A percentile compares a stretch with the other conserved stretches of the same genome.
Conservation (phyloP, 2,888 invertebrate species). For the Morinoia aosen region DNA sequence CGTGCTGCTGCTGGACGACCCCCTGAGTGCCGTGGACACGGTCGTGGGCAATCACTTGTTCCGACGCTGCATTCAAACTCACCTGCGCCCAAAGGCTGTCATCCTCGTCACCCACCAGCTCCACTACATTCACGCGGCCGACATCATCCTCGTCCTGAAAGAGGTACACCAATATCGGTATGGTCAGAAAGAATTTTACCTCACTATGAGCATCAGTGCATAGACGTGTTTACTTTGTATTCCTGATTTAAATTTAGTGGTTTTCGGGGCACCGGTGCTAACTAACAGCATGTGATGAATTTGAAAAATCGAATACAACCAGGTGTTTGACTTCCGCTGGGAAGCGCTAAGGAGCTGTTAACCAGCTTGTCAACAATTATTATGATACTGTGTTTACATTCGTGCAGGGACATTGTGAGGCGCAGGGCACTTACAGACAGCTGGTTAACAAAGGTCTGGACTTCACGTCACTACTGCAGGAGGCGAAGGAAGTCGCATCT, state of each 20-base stretch:
- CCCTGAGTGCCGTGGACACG: constrained; percentile 65
- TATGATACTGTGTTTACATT: not conserved
- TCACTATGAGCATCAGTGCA: not conserved
- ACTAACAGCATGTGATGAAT: not conserved
- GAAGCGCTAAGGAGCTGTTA: not conserved
- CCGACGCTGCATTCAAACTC: constrained; percentile 61
- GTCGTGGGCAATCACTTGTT: constrained; percentile 64
- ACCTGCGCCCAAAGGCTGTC: constrained; percentile 69
- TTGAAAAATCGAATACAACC: not conserved
- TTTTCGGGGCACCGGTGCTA: not conserved
- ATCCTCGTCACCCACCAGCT: constrained; percentile 83
- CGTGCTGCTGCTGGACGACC: constrained; percentile 65
- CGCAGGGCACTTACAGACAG: constrained; percentile 77
- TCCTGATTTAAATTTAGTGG: too few species aligned
- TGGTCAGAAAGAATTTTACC: not conserved
- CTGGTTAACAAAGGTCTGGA: constrained; percentile 71
- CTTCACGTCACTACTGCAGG: constrained; percentile 62
- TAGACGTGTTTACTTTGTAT: too few species aligned
- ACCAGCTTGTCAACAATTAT: not conserved
- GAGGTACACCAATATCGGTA: constrained; percentile 72
- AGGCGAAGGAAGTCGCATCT: constrained; percentile 55
- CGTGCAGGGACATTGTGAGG: constrained; percentile 70
- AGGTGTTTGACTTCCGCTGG: not conserved
- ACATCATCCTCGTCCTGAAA: constrained; percentile 78
- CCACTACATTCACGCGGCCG: constrained; percentile 81